Evolutionary conservation across 2,888 invertebrate genomes (phyloP).

Genomic region (Galerucella calmariensis): DNA sequence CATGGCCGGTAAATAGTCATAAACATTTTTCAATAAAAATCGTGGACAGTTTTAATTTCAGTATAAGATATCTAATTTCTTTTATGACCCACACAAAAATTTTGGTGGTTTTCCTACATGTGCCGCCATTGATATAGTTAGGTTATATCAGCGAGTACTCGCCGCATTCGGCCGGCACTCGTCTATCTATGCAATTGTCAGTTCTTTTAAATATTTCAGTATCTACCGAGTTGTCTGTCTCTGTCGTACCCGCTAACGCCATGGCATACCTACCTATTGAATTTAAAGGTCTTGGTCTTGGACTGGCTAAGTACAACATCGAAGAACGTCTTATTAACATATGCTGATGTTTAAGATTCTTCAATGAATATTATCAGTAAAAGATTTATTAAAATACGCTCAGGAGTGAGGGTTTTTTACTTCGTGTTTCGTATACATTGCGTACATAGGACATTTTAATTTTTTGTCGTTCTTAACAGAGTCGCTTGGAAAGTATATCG

Average conservation of each 20-base stretch:
- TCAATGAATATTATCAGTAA: slow-evolving; percentile 41
- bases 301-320: slow-evolving; percentile 30
- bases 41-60: too few relatives aligned
- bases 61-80: too few relatives aligned
- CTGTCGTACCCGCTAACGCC: slow-evolving; percentile 44
- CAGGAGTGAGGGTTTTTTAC: neutral
- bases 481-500: too few relatives aligned
- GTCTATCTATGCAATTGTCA: slow-evolving; percentile 48
- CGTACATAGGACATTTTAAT: neutral
- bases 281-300: slow-evolving; percentile 44
- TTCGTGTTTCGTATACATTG: neutral
- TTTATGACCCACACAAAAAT: too few relatives aligned
- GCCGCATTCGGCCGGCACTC: slow-evolving; percentile 27
- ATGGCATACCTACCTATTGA: slow-evolving; percentile 39
- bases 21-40: too few relatives aligned
- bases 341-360: slow-evolving; percentile 44
- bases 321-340: slow-evolving; percentile 44
- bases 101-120: neutral
- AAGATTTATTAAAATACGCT: slow-evolving; percentile 20
- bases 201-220: slow-evolving; percentile 47
- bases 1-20: too few relatives aligned
- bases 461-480: too few relatives aligned
- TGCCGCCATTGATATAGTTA: slow-evolving; percentile 6
- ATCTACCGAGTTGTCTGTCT: slow-evolving; percentile 44
- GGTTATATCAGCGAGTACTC: slow-evolving; percentile 10